Evolutionary conservation across 1,140 invertebrate genomes (phyloP).

Genomic region (Danaus plexippus): DNA sequence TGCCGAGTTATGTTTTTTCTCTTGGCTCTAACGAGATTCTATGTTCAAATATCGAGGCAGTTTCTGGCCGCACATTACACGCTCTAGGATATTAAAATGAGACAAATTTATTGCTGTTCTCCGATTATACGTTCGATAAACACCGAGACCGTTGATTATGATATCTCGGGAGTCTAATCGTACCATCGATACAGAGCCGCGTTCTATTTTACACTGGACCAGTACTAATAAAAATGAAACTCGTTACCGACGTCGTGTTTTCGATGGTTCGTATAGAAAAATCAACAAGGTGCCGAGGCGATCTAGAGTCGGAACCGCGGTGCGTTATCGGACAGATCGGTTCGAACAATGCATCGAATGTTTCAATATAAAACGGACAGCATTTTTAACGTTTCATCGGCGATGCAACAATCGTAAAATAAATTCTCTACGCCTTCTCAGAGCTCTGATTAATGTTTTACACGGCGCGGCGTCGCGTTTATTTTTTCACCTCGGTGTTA

Average conservation of each 20-base stretch:
- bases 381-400: constrained; percentile 70
- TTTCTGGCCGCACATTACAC: constrained; percentile 54
- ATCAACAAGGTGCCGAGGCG: constrained; percentile 59
- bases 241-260: constrained; percentile 44
- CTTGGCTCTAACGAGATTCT: constrained; percentile 40
- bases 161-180: constrained; percentile 65
- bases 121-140: constrained; percentile 68
- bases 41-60: constrained; percentile 43
- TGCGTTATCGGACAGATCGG: constrained; percentile 62
- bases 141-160: constrained; percentile 68
- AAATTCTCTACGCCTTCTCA: constrained; percentile 69
- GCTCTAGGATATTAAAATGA: constrained; percentile 66
- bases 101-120: constrained; percentile 68
- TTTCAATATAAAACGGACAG: constrained; percentile 67
- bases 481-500: constrained; percentile 60
- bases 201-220: constrained; percentile 61
- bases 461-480: constrained; percentile 55
- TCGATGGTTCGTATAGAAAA: constrained; percentile 63
- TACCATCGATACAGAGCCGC: constrained; percentile 60
- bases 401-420: constrained; percentile 69
- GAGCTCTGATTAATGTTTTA: constrained; percentile 67
- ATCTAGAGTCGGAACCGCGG: constrained; percentile 39
- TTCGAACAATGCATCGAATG: constrained; percentile 65
- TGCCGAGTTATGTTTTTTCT: constrained; percentile 25
- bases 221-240: constrained; percentile 69